Evolutionary conservation across 35 echinoderm and acorn worm species (phyloP).

Genomic region (Hemicentrotus pulcherrimus): DNA sequence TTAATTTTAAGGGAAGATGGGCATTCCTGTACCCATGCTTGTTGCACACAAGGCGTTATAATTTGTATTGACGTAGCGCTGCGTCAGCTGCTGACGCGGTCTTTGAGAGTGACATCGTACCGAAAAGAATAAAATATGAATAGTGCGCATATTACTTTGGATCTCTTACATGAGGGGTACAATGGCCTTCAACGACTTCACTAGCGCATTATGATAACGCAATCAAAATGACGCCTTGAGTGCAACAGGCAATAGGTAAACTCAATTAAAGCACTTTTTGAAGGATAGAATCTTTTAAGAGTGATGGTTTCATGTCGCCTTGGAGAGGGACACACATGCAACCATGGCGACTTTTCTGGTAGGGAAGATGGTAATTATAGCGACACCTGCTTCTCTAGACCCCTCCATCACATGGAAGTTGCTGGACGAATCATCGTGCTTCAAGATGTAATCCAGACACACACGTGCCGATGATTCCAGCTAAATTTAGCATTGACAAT

Average conservation of each 20-base stretch:
- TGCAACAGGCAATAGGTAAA: not conserved
- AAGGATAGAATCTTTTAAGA: not conserved
- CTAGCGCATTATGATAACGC: no score
- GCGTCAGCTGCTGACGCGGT: no score
- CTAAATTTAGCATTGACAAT: conserved; percentile 4
- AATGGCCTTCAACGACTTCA: no score
- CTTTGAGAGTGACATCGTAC: no score
- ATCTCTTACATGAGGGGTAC: no score
- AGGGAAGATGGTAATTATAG: not conserved
- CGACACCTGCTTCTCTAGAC: not conserved
- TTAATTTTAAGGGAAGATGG: not conserved
- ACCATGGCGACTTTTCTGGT: not conserved
- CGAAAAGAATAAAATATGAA: no score
- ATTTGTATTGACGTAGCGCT: no score
- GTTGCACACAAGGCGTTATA: no score
- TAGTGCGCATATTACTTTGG: no score
- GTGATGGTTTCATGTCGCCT: not conserved
- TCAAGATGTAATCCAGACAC: not conserved
- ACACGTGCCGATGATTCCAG: not conserved
- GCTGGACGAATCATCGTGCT: not conserved
- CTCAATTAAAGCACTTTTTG: not conserved
- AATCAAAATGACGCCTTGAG: no score
- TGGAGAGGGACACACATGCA: not conserved
- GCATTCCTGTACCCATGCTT: not conserved
- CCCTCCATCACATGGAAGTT: not conserved